phyloP scores from a whole-genome alignment of 2,113 vertebrate genomes.

The Zosterops lateralis region DNA sequence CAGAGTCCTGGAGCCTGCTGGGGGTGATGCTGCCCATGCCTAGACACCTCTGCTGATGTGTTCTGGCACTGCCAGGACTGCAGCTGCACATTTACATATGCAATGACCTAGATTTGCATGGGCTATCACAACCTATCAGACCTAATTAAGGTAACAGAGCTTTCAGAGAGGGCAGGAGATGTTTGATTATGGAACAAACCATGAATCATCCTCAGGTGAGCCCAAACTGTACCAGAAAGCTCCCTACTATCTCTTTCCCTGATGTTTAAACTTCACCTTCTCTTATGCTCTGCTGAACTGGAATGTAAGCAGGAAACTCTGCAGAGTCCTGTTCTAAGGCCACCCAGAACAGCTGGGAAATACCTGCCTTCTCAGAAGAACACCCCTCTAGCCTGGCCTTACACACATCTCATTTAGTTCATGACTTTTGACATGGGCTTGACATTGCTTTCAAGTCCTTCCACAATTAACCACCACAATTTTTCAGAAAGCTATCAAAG shows the following conservation, averaged over 20 bases:
- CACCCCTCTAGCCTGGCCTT: neutral
- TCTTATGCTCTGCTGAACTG: neutral
- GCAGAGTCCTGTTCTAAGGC: neutral
- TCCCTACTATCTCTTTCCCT: neutral
- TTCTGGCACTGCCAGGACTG: constrained; percentile 78
- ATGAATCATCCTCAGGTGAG: constrained; percentile 6
- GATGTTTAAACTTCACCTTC: fast-evolving
- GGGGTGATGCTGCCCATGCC: constrained; percentile 73
- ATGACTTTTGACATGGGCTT: neutral
- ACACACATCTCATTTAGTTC: neutral
- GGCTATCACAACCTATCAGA: constrained; percentile 80
- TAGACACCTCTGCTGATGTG: constrained; percentile 77
- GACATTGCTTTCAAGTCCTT: neutral
- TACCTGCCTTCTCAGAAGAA: fast-evolving
- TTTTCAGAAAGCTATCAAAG: neutral
- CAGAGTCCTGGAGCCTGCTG: constrained; percentile 16
- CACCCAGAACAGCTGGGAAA: neutral
- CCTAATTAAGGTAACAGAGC: constrained; percentile 79
- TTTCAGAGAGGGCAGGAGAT: constrained; percentile 32
- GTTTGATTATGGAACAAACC: neutral
- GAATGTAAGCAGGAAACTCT: neutral
- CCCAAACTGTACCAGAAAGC: neutral
- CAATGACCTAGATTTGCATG: constrained; percentile 89
- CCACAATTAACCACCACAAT: neutral
- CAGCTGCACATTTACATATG: constrained; percentile 90